Evolutionary conservation across 2,888 invertebrate genomes (phyloP).

Genomic region (Choristoneura rosaceana): DNA sequence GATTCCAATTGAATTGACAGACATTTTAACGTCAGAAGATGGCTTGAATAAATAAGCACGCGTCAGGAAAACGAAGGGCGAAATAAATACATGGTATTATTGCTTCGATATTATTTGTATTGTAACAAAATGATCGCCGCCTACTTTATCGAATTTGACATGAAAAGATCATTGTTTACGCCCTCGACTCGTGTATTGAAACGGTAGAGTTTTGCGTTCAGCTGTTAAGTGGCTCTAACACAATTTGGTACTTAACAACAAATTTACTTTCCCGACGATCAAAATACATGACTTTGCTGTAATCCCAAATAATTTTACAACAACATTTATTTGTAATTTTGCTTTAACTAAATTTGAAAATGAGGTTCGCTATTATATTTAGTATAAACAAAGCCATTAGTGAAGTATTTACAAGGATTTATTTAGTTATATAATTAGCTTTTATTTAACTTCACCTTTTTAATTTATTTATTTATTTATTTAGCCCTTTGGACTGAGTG

Average conservation of each 20-base stretch:
- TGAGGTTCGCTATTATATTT: too few species aligned
- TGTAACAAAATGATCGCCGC: slow-evolving; percentile 12
- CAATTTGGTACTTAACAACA: slow-evolving; percentile 14
- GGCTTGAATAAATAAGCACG: slow-evolving; percentile 64
- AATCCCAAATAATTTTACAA: background rate
- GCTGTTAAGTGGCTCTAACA: slow-evolving; percentile 20
- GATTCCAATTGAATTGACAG: slow-evolving; percentile 50
- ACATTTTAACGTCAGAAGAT: slow-evolving; percentile 51
- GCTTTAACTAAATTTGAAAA: too few species aligned
- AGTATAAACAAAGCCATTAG: too few species aligned
- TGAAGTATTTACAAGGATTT: too few species aligned
- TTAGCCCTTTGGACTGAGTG: too few species aligned
- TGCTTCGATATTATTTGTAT: slow-evolving; percentile 44
- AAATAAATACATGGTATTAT: slow-evolving; percentile 62
- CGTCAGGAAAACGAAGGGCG: slow-evolving; percentile 69
- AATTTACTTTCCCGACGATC: slow-evolving; percentile 5
- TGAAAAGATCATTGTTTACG: slow-evolving; percentile 14
- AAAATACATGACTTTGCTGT: slow-evolving; percentile 6
- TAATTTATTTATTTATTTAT: too few species aligned
- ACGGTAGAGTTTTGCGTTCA: slow-evolving; percentile 11
- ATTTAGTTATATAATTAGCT: too few species aligned
- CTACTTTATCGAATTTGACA: slow-evolving; percentile 7
- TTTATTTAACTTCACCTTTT: too few species aligned
- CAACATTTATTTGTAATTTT: background rate
- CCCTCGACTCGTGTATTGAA: slow-evolving; percentile 14